Base-by-base conservation (phyloP, 2,888 invertebrate species). In the Protodeltote pygarga region DNA sequence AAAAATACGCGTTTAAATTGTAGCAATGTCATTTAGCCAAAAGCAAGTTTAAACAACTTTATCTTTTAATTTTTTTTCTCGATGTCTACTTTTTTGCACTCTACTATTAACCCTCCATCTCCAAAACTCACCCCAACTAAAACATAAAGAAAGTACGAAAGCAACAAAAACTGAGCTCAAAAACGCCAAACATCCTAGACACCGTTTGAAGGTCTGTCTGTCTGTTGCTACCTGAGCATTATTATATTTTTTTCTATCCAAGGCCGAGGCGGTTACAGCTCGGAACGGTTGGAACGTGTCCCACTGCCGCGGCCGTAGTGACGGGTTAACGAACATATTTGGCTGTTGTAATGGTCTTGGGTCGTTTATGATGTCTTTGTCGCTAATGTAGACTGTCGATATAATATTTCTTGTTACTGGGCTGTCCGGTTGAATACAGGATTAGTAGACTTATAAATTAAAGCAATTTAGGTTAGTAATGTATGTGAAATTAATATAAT, bases 201-300 rank as follows among this genome's bases (percentile, higher is more conserved):
- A 47, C 14, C 37, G 38, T 54, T 57, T 50, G 20, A 24, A 38
- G 54, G 58, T 66, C 72, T 71, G 71, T 73, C 81, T 77, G 78
- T 75, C 50, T 41, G 75, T 79, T 71, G 74, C 81, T 82, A 82
- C 82, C 81, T 83, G 83, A 71, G 50, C 42, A 57, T 65, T 66
- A 65, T 65, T 49, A 27, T 57, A 46, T 53, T 68, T 77, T 76
- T 72, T 73, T 73, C 60, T 64, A 40, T 54, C 32, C 79, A 81
- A 83, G 82, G 83, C 63, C 77, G 58, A 40, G 46, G 21, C 53
- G 39, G 65, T 64, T 62, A 68, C 72, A 61, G 53, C 59, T n/a
- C 57, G 44, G 68, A 68, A 65, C 68, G 62, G 64, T 66, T 57
- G 48, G 35, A 37, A 71, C 64, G 65, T 71, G 67, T 46, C 39